Conservation (phyloP, 2,113 vertebrate genomes). For the Calcarius ornatus region DNA sequence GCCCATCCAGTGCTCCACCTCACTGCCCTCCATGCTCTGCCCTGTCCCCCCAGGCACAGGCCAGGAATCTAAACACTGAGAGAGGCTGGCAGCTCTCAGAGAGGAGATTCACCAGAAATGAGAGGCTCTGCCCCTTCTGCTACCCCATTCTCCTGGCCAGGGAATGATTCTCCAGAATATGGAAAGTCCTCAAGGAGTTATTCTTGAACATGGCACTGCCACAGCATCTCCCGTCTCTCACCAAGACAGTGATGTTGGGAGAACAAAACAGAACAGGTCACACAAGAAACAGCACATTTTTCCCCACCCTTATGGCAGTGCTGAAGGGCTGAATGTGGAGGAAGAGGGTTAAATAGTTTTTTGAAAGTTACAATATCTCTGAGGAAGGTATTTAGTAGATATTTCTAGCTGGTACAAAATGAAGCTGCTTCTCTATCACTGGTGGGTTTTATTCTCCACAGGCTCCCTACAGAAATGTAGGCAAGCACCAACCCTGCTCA, state of each 20-base stretch:
- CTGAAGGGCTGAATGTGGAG: background rate
- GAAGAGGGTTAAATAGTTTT: background rate
- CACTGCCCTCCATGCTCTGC: background rate
- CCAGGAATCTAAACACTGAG: background rate
- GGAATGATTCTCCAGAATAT: background rate
- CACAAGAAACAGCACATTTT: background rate
- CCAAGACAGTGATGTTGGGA: background rate
- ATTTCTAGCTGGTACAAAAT: background rate
- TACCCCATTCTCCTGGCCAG: background rate
- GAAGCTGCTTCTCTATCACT: background rate
- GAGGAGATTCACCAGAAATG: background rate
- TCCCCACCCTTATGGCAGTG: background rate
- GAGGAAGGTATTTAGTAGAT: background rate
- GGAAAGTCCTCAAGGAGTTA: background rate
- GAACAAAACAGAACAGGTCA: background rate
- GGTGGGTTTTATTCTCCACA: background rate
- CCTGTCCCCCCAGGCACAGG: rapidly evolving
- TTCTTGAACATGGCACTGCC: rapidly evolving
- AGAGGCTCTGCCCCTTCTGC: background rate
- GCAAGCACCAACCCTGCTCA: background rate
- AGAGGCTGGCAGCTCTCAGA: background rate
- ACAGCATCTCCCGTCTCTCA: background rate
- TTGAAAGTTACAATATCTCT: background rate
- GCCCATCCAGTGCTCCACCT: rapidly evolving
- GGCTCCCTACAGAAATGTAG: background rate